phyloP scores from a whole-genome alignment of 2,888 invertebrate species.

The Epinotia brunnichana region DNA sequence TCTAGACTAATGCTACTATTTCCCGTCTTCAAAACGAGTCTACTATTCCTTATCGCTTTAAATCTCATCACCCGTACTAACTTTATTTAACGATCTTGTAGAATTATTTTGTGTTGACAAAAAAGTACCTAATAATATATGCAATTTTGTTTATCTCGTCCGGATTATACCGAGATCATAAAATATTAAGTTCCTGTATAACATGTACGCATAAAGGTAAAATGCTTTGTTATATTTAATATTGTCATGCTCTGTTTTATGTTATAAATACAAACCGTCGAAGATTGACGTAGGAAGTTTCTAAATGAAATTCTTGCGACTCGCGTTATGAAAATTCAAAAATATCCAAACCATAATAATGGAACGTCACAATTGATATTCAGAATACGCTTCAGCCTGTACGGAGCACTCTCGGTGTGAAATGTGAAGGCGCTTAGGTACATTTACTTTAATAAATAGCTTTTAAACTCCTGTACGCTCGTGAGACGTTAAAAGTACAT shows the following conservation, averaged over 20 bases:
- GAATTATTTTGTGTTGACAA: conserved; percentile 37
- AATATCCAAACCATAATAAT: conserved; percentile 32
- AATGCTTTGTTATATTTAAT: conserved; percentile 16
- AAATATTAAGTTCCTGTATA: conserved; percentile 27
- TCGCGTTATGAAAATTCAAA: conserved; percentile 22
- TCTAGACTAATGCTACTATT: conserved; percentile 58
- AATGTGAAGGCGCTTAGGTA: conserved; percentile 37
- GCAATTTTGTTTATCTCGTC: conserved; percentile 47
- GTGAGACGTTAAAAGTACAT: conserved; percentile 9
- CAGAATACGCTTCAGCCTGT: conserved; percentile 34
- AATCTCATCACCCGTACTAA: conserved; percentile 37
- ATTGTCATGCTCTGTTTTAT: conserved; percentile 10
- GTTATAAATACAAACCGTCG: conserved; percentile 7
- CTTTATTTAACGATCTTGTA: conserved; percentile 39
- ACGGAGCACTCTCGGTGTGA: conserved; percentile 28
- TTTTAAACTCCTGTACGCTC: conserved; percentile 35
- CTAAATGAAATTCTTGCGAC: conserved; percentile 12
- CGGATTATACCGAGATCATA: conserved; percentile 37
- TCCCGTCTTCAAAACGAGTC: conserved; percentile 44
- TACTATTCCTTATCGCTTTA: conserved; percentile 39
- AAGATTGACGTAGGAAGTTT: conserved; percentile 15
- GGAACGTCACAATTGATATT: conserved; percentile 41
- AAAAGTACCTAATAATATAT: no score
- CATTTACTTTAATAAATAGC: conserved; percentile 41
- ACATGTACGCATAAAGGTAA: conserved; percentile 18